A percentile compares a stretch with the other conserved stretches of the same genome.
These are phyloP conservation scores for Saxicola maurus DNA, from an alignment of 2,797 vertebrate genomes.

Conservation along the genomic window DNA sequence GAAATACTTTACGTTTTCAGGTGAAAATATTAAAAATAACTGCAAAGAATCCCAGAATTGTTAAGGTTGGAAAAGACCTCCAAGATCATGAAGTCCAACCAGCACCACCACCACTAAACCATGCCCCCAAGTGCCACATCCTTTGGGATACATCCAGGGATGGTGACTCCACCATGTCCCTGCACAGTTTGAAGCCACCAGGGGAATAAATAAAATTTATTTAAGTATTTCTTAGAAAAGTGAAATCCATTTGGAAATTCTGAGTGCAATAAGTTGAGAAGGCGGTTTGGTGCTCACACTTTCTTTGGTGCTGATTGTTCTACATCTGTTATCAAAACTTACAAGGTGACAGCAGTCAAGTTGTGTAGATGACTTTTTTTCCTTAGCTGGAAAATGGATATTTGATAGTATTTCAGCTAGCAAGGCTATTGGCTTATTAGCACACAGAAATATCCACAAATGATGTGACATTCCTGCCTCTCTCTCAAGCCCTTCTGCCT, in stretches of 20 bases:
- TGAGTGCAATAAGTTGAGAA: neutral
- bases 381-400: neutral
- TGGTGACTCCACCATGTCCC: neutral
- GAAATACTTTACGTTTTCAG: neutral
- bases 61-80: neutral
- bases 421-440: neutral
- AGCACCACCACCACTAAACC: neutral
- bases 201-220: neutral
- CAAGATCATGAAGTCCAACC: neutral
- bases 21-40: neutral
- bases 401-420: neutral
- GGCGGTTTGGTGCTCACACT: accelerated
- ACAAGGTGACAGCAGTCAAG: neutral
- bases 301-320: neutral
- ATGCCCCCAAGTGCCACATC: neutral
- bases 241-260: neutral
- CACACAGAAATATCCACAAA: neutral
- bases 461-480: neutral
- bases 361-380: neutral
- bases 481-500: neutral
- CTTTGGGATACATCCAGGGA: neutral
- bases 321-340: neutral
- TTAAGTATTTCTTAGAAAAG: neutral
- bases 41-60: neutral
- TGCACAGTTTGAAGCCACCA: neutral